Percentiles rank a stretch among this genome's conserved stretches.
phyloP scores from a whole-genome alignment of 2,113 vertebrate genomes.

The Mormyrus iriodes region DNA sequence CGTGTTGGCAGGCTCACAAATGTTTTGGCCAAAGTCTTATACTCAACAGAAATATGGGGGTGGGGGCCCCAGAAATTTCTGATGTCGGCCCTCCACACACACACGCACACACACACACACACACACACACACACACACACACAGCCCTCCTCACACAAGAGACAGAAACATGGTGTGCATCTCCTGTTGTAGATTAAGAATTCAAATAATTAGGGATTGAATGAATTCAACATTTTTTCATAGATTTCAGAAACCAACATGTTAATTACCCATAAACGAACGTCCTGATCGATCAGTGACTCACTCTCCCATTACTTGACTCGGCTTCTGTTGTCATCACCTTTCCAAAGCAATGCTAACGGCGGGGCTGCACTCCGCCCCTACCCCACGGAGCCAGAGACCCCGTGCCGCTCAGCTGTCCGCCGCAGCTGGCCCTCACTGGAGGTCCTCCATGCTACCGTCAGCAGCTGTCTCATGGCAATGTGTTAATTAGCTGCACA shows the following conservation, averaged over 20 bases:
- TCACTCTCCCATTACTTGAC: not conserved
- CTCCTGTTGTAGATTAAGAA: not conserved
- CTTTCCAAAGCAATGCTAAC: not conserved
- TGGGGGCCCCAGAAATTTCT: too few relatives aligned
- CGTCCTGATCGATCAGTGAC: not conserved
- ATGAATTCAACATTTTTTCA: not conserved
- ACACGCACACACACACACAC: too few relatives aligned
- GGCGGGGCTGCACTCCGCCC: not conserved
- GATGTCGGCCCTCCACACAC: too few relatives aligned
- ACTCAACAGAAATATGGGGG: too few relatives aligned
- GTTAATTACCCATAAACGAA: not conserved
- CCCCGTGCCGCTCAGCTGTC: not conserved
- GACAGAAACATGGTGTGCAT: not conserved
- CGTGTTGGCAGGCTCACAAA: too few relatives aligned
- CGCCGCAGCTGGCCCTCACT: not conserved
- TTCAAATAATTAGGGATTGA: not conserved
- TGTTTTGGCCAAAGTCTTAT: too few relatives aligned
- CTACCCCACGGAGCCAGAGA: not conserved
- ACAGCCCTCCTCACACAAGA: not conserved
- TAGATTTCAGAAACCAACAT: not conserved
- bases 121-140: not conserved
- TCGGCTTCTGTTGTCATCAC: not conserved
- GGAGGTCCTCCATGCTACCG: not conserved
- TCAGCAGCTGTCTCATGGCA: not conserved
- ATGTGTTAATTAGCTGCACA: constrained; percentile 13